A percentile compares a stretch with the other conserved stretches of the same genome.
Conservation (phyloP, 2,888 invertebrate species). For the Blomia tropicalis region DNA sequence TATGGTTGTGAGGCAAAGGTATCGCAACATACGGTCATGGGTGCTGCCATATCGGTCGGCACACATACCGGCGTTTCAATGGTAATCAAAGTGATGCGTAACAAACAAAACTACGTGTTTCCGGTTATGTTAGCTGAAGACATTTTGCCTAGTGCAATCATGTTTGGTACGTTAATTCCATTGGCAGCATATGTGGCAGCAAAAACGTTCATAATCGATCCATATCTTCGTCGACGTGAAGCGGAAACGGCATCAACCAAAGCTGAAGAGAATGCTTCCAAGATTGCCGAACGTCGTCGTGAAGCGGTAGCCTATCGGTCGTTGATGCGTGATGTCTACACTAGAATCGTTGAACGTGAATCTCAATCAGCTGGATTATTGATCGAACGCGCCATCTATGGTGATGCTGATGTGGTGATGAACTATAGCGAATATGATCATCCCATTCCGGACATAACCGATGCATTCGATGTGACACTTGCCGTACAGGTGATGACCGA, state of each 20-base stretch:
- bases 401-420: constrained; percentile 29
- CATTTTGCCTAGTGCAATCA: constrained; percentile 67
- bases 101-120: constrained; percentile 69
- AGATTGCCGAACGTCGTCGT: constrained; percentile 56
- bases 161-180: constrained; percentile 82
- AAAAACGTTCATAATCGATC: too few relatives aligned
- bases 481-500: constrained; percentile 78
- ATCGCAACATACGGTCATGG: constrained; percentile 68
- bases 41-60: constrained; percentile 67
- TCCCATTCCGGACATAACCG: too few relatives aligned
- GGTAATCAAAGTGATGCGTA: constrained; percentile 54
- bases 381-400: constrained; percentile 56
- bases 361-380: constrained; percentile 60
- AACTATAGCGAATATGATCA: neutral
- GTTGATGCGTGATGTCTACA: constrained; percentile 76
- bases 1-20: constrained; percentile 85
- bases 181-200: too few relatives aligned
- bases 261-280: constrained; percentile 55
- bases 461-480: constrained; percentile 72
- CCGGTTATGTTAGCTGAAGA: constrained; percentile 81
- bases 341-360: constrained; percentile 63
- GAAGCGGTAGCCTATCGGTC: constrained; percentile 68
- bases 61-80: constrained; percentile 59
- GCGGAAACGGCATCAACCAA: constrained; percentile 49
- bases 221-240: constrained; percentile 6